Conservation (phyloP, 1,140 invertebrate species). For the Aphelinus certus region DNA sequence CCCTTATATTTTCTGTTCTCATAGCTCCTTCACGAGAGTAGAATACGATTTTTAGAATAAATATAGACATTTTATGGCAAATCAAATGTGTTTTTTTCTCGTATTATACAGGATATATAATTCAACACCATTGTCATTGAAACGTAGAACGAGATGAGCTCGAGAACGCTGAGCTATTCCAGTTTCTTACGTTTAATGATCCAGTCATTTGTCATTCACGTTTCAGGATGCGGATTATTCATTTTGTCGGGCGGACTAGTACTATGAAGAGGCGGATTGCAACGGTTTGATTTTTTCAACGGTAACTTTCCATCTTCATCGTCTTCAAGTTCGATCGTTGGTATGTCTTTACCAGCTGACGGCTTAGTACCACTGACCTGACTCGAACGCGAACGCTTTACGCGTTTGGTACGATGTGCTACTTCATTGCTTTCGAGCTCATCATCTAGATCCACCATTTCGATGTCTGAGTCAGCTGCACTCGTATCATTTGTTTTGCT, state of each 20-base stretch:
- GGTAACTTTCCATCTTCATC: constrained; percentile 47
- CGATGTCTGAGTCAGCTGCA: too few species aligned
- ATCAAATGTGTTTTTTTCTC: constrained; percentile 1
- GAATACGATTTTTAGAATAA: constrained; percentile 19
- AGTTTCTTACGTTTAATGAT: background rate
- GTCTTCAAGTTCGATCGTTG: constrained; percentile 43
- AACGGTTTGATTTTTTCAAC: constrained; percentile 44
- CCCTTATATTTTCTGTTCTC: background rate
- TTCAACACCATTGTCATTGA: constrained; percentile 21
- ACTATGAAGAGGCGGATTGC: constrained; percentile 35
- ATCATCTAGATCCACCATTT: constrained; percentile 42
- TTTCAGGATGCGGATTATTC: constrained; percentile 43
- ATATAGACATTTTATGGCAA: constrained; percentile 14
- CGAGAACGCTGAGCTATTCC: constrained; percentile 27
- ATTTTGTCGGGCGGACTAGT: constrained; percentile 34
- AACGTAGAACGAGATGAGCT: constrained; percentile 11
- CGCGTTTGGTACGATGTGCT: constrained; percentile 30
- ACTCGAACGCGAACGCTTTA: constrained; percentile 42
- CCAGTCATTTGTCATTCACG: constrained; percentile 28
- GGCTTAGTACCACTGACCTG: background rate
- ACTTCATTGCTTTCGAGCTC: constrained; percentile 42
- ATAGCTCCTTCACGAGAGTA: background rate
- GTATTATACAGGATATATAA: constrained; percentile 39
- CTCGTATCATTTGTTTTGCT: background rate
- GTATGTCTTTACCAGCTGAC: constrained; percentile 32